Evolutionary conservation across 2,888 invertebrate genomes (phyloP).

Genomic region (Ophioninae sp.): DNA sequence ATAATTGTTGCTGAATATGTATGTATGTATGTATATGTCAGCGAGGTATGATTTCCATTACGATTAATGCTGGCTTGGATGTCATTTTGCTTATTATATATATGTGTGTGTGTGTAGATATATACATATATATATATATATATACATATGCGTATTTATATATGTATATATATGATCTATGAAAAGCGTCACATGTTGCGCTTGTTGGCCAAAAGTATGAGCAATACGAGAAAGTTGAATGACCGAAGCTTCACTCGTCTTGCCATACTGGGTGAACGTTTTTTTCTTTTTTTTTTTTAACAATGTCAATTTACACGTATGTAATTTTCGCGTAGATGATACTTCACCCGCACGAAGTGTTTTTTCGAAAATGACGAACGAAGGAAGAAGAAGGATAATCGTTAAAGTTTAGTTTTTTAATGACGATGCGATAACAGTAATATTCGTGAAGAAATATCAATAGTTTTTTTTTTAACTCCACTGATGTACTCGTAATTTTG

Average conservation of each 20-base stretch:
- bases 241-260: slow-evolving; percentile 36
- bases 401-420: not conserved
- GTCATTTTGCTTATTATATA: slow-evolving; percentile 13
- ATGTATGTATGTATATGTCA: not conserved
- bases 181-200: slow-evolving; percentile 40
- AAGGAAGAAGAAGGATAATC: not conserved
- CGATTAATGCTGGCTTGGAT: slow-evolving; percentile 46
- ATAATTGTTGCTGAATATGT: too few relatives aligned
- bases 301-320: slow-evolving; percentile 32
- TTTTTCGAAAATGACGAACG: not conserved
- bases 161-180: slow-evolving; percentile 12
- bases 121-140: not conserved
- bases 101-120: slow-evolving; percentile 4
- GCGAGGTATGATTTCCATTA: slow-evolving; percentile 37
- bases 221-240: slow-evolving; percentile 36
- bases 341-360: not conserved
- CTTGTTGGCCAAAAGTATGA: slow-evolving; percentile 49
- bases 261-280: slow-evolving; percentile 17
- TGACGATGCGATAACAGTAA: not conserved
- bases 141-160: not conserved
- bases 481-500: not conserved
- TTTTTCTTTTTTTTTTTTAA: not conserved
- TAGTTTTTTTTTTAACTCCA: not conserved
- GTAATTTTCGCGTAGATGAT: slow-evolving; percentile 20
- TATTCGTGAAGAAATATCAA: not conserved